Base-by-base conservation (phyloP, 2,888 invertebrate species). In the Diarsia brunnea region DNA sequence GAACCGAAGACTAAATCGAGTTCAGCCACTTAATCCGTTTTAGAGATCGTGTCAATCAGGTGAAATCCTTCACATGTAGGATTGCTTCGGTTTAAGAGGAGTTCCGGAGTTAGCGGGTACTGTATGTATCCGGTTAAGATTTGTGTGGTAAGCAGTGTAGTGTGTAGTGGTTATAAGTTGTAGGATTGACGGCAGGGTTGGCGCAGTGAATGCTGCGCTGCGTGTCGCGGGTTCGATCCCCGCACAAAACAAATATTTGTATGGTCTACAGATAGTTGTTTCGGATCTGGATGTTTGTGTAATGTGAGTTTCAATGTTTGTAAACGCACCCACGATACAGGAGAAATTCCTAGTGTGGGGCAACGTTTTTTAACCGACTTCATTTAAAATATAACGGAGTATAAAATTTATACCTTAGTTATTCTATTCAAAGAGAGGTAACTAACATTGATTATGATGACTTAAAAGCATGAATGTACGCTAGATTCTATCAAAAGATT, bases 21-120 rank as follows among this genome's bases (percentile, higher is more conserved):
- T 65, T 68, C 49, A 68, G 60, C 47, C 47, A 69, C 49, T 83
- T 70, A 71, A 83, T 68, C 81, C 74, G 67, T 49, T 68, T 71
- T 79, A 69, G 70, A 78, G 74, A 83, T 74, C 24, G 74, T 51
- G 55, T 60, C 79, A 83, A 82, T 83, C 79, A 79, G 60, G 45
- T 45, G 65, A 65, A 79, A 83, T 78, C 83, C 82, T 53, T 70
- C 79, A 69, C 74, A 79, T 74, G 31, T 65, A 55, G 51, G 61
- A 80, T 75, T 72, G 78, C 24, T 69, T 75, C 47, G 1, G n/a
- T 38, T 73, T 31, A 58, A 82, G 73, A 60, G 49, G 60, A 68
- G 83, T 61, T 45, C 21, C 21, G 49, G 55, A 24, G 60, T 2
- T 7, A 70, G 81, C 79, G 79, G 60, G 27, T 51, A 58, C 47